Percentiles rank a stretch among this genome's conserved stretches.
Conservation (phyloP, 2,797 vertebrate species). For the Gallirallus australis region DNA sequence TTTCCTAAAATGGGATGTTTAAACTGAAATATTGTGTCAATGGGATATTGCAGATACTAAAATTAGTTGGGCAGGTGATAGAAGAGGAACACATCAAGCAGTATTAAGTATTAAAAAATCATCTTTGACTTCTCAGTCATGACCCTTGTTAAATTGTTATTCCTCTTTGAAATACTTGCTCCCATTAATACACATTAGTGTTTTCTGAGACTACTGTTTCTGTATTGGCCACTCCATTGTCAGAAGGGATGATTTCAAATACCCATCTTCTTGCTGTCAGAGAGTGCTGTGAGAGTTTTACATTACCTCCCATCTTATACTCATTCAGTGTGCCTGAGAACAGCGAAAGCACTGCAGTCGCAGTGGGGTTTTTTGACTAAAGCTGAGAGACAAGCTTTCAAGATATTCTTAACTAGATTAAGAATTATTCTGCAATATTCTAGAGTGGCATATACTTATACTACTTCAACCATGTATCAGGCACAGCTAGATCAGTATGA, state of each 20-base stretch:
- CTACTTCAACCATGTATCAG: not conserved
- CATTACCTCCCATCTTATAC: not conserved
- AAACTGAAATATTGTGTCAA: not conserved
- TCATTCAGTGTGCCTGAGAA: not conserved
- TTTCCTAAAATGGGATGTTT: not conserved
- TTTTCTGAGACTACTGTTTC: not conserved
- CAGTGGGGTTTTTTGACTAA: not conserved
- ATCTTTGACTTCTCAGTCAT: not conserved
- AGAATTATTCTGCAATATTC: not conserved
- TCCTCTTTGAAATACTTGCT: not conserved
- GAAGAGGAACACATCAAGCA: not conserved
- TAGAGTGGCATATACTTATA: not conserved
- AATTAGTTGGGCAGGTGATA: not conserved
- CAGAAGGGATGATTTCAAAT: not conserved
- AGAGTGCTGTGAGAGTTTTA: not conserved
- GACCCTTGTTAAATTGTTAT: not conserved
- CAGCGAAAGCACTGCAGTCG: not conserved
- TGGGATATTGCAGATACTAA: not conserved
- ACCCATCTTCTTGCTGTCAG: not conserved
- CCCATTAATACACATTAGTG: not conserved
- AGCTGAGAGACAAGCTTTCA: not conserved
- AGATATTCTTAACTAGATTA: not conserved
- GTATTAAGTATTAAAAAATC: not conserved
- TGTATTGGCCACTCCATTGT: fast-evolving
- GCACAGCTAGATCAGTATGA: not conserved